These are phyloP conservation scores for Stictocephala bisonia DNA, from an alignment of 2,888 invertebrate species.

Conservation along the genomic window DNA sequence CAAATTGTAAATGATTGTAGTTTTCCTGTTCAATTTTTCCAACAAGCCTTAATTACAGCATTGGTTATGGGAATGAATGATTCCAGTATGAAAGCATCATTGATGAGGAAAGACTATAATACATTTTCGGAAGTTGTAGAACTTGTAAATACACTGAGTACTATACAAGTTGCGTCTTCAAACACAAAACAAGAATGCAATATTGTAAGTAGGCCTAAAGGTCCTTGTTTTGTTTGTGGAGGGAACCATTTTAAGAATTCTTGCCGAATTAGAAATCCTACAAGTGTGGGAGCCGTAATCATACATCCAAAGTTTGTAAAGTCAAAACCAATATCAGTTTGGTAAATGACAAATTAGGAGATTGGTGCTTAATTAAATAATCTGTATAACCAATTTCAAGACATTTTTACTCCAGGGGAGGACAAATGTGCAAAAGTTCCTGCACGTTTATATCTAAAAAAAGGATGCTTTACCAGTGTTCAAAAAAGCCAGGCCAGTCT, in stretches of 20 bases:
- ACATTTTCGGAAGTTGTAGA: neutral
- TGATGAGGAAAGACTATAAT: neutral
- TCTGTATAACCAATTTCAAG: neutral
- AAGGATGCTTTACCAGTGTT: slow-evolving; percentile 1
- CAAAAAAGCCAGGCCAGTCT: neutral
- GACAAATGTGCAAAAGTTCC: too few species aligned
- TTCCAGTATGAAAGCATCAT: neutral
- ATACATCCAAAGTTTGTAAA: neutral
- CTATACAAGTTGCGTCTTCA: neutral
- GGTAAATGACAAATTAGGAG: neutral
- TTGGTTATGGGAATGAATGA: neutral
- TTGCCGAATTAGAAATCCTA: neutral
- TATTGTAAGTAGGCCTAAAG: neutral
- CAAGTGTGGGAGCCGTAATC: neutral
- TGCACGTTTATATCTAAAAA: neutral
- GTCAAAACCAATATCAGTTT: neutral
- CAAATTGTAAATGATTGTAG: neutral
- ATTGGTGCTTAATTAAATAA: neutral
- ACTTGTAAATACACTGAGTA: neutral
- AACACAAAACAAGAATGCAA: neutral
- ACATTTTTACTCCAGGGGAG: neutral
- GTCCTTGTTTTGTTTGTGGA: neutral
- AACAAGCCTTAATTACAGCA: neutral
- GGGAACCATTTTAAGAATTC: neutral
- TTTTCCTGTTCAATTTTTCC: neutral